phyloP scores from a whole-genome alignment of 2,797 vertebrate genomes.

The Typhlichthys subterraneus region DNA sequence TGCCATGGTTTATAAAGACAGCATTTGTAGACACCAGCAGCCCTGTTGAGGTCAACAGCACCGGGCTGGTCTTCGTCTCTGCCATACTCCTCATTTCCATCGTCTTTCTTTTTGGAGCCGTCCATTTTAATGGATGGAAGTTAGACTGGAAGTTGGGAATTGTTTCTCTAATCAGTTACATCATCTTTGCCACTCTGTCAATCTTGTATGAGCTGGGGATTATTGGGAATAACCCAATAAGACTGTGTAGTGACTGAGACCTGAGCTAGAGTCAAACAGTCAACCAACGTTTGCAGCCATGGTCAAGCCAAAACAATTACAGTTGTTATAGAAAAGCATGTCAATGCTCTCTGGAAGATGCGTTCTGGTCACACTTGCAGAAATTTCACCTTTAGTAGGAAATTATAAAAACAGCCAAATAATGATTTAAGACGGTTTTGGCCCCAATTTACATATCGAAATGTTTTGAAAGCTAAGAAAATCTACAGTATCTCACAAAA shows the following conservation, averaged over 20 bases:
- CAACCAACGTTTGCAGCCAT: not conserved
- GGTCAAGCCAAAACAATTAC: conserved; percentile 5
- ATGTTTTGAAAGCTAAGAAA: not conserved
- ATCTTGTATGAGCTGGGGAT: conserved; percentile 95
- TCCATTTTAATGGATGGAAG: conserved; percentile 92
- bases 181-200: conserved; percentile 85
- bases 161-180: conserved; percentile 85
- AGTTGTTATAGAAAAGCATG: not conserved
- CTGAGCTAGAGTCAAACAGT: conserved; percentile 1
- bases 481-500: not conserved
- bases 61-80: conserved; percentile 87
- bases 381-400: too few relatives aligned
- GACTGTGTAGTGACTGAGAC: conserved; percentile 80
- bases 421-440: not conserved
- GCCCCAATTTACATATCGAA: not conserved
- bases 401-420: too few relatives aligned
- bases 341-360: not conserved
- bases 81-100: conserved; percentile 89
- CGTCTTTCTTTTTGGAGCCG: conserved; percentile 85
- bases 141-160: conserved; percentile 90
- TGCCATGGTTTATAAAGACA: conserved; percentile 96
- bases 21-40: conserved; percentile 84
- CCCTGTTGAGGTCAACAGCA: conserved; percentile 90
- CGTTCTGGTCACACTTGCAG: conserved; percentile 35
- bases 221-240: conserved; percentile 88